Evolutionary conservation across 23 tunicate species (phyloP).

Genomic region (Trididemnum nubilum): DNA sequence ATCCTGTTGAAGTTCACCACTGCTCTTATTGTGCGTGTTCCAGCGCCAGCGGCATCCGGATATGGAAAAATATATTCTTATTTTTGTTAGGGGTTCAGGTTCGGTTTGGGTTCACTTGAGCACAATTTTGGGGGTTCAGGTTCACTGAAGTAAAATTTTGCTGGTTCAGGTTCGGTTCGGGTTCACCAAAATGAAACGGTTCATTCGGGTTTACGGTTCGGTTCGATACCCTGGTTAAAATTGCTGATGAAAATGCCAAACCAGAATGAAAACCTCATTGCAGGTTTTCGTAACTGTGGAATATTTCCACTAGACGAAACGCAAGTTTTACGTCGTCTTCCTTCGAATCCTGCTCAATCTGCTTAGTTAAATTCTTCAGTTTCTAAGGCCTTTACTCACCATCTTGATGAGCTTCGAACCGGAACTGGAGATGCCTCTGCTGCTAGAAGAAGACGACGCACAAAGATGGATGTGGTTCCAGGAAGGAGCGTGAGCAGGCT

Average conservation of each 20-base stretch:
- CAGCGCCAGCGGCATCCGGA: too few species aligned
- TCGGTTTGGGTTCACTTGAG: too few species aligned
- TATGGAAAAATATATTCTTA: too few species aligned
- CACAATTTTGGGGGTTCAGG: too few species aligned
- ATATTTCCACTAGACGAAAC: background rate
- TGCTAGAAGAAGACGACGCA: background rate
- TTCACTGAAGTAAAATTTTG: too few species aligned
- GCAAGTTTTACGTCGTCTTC: background rate
- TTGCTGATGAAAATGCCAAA: background rate
- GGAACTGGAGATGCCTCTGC: background rate
- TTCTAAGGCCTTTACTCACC: background rate
- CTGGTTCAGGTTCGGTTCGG: too few species aligned
- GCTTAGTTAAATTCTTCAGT: background rate
- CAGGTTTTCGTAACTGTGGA: background rate
- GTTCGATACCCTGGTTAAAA: too few species aligned
- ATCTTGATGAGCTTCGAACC: background rate
- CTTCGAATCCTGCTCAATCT: background rate
- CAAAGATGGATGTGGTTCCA: background rate
- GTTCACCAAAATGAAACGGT: too few species aligned
- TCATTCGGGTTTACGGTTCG: too few species aligned
- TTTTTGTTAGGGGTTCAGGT: too few species aligned
- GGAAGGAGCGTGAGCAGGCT: background rate
- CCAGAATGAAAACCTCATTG: background rate
- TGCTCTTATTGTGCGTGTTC: too few species aligned
- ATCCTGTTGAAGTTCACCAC: too few species aligned